Conservation (phyloP, 2,888 invertebrate genomes). For the Hanleya hanleyi region DNA sequence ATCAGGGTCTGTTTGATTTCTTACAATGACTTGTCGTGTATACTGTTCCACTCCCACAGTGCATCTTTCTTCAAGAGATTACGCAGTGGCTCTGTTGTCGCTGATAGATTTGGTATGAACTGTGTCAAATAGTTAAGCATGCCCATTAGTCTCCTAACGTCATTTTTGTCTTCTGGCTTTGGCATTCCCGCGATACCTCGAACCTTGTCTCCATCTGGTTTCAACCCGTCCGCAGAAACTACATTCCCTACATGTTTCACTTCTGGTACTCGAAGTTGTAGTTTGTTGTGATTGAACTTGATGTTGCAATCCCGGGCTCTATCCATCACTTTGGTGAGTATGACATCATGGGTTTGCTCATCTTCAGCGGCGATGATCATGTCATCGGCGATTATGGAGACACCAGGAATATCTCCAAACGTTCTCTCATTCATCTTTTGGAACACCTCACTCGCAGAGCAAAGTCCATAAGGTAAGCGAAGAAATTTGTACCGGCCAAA, state of each 20-base stretch:
- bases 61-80: slow-evolving; percentile 25
- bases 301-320: slow-evolving; percentile 25
- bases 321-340: slow-evolving; percentile 33
- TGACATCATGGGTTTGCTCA: slow-evolving; percentile 36
- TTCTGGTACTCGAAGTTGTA: slow-evolving; percentile 22
- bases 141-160: slow-evolving; percentile 30
- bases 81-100: slow-evolving; percentile 35
- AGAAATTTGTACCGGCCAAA: slow-evolving; percentile 29
- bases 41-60: slow-evolving; percentile 14
- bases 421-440: slow-evolving; percentile 20
- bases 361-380: slow-evolving; percentile 35
- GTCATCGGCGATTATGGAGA: slow-evolving; percentile 37
- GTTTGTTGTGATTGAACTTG: slow-evolving; percentile 37
- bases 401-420: not conserved
- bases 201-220: too few relatives aligned
- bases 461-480: slow-evolving; percentile 38
- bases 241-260: slow-evolving; percentile 40
- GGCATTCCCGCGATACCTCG: slow-evolving; percentile 41
- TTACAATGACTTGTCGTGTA: slow-evolving; percentile 14
- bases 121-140: slow-evolving; percentile 35
- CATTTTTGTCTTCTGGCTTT: slow-evolving; percentile 24
- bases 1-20: slow-evolving; percentile 30
- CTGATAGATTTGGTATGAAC: slow-evolving; percentile 39
- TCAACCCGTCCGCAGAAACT: slow-evolving; percentile 25
- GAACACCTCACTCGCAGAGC: slow-evolving; percentile 31